A percentile compares a stretch with the other conserved stretches of the same genome.
These are phyloP conservation scores for Pyrocephalus nanus DNA, from an alignment of 2,797 vertebrate species.

Conservation along the genomic window DNA sequence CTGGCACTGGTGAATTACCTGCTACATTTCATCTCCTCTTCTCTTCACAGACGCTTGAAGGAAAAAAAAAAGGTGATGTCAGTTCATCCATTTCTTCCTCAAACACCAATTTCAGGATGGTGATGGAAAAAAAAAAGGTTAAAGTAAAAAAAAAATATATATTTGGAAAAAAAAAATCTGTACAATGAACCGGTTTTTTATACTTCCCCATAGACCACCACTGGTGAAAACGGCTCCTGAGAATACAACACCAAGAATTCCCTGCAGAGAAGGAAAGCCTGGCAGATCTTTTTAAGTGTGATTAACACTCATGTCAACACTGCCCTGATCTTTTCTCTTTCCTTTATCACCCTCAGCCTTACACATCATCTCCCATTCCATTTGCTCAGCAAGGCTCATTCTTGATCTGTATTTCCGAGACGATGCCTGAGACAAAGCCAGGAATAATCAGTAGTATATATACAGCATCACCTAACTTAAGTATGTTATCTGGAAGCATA, in stretches of 20 bases:
- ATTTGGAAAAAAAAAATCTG: too few relatives aligned
- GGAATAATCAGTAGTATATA: neutral
- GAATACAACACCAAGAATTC: neutral
- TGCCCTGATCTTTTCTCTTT: neutral
- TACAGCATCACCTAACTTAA: neutral
- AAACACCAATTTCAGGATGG: neutral
- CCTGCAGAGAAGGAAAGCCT: neutral
- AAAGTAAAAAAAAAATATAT: neutral
- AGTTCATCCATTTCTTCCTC: neutral
- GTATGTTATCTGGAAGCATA: neutral
- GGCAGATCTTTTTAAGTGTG: neutral
- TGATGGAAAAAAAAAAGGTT: neutral
- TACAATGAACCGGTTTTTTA: neutral
- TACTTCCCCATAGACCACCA: neutral
- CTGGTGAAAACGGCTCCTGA: neutral
- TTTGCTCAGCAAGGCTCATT: neutral
- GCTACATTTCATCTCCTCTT: neutral
- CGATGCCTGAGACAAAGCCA: neutral
- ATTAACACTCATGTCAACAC: neutral
- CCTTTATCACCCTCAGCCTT: neutral
- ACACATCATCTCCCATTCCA: neutral
- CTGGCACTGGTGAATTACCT: neutral
- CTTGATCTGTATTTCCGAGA: neutral
- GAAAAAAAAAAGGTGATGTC: neutral
- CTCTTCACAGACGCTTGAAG: neutral